These are phyloP conservation scores for Microvelia longipes DNA, from an alignment of 1,140 invertebrate species.

Conservation along the genomic window DNA sequence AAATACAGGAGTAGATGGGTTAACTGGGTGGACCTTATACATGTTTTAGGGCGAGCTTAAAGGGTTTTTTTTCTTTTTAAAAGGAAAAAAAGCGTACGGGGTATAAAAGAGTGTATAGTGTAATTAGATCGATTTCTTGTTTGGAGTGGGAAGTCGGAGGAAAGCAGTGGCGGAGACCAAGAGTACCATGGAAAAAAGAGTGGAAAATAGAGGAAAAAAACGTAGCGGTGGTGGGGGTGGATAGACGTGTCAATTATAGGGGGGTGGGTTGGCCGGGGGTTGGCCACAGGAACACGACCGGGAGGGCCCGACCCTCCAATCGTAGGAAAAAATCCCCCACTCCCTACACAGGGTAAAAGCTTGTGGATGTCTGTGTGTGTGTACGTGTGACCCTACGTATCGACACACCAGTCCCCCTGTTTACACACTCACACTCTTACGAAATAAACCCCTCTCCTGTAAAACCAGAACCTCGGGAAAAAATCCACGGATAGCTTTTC, in stretches of 20 bases:
- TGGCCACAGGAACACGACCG: constrained; percentile 25
- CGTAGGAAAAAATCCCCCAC: constrained; percentile 11
- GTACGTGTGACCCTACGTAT: background rate
- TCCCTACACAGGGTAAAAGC: background rate
- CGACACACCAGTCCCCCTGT: background rate
- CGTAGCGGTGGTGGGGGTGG: constrained; percentile 8
- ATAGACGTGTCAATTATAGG: constrained; percentile 16
- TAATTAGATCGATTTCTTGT: constrained; percentile 19
- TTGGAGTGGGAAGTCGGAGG: constrained; percentile 7
- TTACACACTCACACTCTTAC: background rate
- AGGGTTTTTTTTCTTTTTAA: constrained; percentile 4
- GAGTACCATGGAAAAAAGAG: background rate
- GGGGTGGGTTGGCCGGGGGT: constrained; percentile 21
- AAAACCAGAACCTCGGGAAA: background rate
- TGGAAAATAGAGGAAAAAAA: constrained; percentile 1
- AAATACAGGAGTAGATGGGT: constrained; percentile 1
- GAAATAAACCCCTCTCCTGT: constrained; percentile 3
- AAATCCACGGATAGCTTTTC: background rate
- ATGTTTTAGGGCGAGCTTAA: constrained; percentile 1
- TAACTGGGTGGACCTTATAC: constrained; percentile 1
- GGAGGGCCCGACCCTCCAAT: background rate
- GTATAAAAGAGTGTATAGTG: constrained; percentile 16
- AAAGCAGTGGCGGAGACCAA: constrained; percentile 6
- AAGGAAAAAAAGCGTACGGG: constrained; percentile 22
- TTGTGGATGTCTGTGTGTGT: background rate